Percentiles rank a stretch among this genome's conserved stretches.
Conservation (phyloP, 2,888 invertebrate genomes). For the Tromatobia lineatoria region DNA sequence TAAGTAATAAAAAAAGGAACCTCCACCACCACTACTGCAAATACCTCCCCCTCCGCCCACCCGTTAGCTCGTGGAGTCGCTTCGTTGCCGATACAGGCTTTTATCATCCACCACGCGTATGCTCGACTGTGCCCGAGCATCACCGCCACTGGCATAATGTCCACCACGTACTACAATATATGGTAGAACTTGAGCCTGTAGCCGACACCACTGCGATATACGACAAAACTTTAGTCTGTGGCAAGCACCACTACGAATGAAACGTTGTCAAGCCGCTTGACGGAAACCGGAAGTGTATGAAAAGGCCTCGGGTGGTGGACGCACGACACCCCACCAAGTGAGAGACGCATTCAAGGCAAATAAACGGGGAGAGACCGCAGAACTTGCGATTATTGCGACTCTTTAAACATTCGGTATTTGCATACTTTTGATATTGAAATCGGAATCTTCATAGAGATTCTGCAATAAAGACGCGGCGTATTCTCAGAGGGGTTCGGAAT, state of each 20-base stretch:
- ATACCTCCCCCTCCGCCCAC: background rate
- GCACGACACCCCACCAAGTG: slow-evolving; percentile 20
- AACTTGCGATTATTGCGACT: slow-evolving; percentile 33
- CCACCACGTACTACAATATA: background rate
- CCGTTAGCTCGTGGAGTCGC: background rate
- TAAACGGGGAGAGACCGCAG: background rate
- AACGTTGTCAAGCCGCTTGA: slow-evolving; percentile 15
- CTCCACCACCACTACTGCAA: too few species aligned
- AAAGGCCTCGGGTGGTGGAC: slow-evolving; percentile 40
- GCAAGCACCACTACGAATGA: slow-evolving; percentile 9
- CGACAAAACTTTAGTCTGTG: background rate
- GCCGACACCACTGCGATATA: background rate
- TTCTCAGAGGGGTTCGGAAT: background rate
- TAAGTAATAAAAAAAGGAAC: too few species aligned
- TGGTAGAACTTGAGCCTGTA: background rate
- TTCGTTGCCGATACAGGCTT: slow-evolving; percentile 21
- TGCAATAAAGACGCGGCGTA: background rate
- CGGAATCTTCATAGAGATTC: background rate
- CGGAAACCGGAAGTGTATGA: slow-evolving; percentile 50
- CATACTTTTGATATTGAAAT: slow-evolving; percentile 19
- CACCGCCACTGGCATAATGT: background rate
- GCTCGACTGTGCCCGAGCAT: background rate
- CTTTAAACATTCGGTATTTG: slow-evolving; percentile 23
- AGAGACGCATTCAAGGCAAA: slow-evolving; percentile 7
- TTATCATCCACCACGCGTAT: slow-evolving; percentile 39